phyloP scores from a whole-genome alignment of 2,113 vertebrate species.

The Oxyura jamaicensis region DNA sequence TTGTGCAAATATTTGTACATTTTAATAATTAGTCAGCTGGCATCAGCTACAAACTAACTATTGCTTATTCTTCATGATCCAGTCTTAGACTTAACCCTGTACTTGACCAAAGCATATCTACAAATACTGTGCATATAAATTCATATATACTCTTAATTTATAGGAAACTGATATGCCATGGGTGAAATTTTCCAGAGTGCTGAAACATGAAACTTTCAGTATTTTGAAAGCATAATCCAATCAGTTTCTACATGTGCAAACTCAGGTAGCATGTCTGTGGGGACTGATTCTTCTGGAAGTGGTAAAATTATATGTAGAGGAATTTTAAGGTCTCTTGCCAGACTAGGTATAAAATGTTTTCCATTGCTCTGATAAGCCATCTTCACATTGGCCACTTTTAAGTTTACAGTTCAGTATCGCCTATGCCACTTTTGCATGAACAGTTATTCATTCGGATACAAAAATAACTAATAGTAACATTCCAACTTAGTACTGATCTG shows the following conservation, averaged over 20 bases:
- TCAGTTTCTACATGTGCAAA: background rate
- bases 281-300: background rate
- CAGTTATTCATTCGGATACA: background rate
- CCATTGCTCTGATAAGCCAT: background rate
- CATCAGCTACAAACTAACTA: background rate
- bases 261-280: background rate
- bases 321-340: background rate
- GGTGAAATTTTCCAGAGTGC: background rate
- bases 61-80: background rate
- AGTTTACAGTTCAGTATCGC: background rate
- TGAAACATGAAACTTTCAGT: background rate
- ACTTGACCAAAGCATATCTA: background rate
- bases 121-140: background rate
- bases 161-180: background rate
- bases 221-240: background rate
- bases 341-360: background rate
- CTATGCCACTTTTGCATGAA: background rate
- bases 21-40: background rate
- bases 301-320: background rate
- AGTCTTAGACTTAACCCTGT: background rate
- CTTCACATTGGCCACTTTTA: background rate
- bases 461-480: background rate
- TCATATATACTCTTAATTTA: background rate
- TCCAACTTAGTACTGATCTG: background rate
- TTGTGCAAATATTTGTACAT: background rate